A percentile compares a stretch with the other conserved stretches of the same genome.
phyloP scores from a whole-genome alignment of 1,140 invertebrate genomes.

The Zaprionus kolodkinae region DNA sequence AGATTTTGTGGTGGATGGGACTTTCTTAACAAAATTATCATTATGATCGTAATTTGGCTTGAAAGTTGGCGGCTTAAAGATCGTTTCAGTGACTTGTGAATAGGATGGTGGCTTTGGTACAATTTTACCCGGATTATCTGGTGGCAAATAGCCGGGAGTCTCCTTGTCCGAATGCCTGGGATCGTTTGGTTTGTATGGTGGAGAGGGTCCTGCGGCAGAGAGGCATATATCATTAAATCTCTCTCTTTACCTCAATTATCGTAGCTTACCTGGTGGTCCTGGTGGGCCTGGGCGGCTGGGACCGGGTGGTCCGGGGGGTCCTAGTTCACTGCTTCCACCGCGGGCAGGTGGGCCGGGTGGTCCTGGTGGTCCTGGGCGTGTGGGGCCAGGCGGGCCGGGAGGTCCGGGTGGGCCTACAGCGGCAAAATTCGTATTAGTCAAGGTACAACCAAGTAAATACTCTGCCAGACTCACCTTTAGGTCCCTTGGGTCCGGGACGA shows the following conservation, averaged over 20 bases:
- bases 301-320: slow-evolving; percentile 54
- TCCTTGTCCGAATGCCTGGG: slow-evolving; percentile 74
- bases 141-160: slow-evolving; percentile 79
- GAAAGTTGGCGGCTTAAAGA: slow-evolving; percentile 48
- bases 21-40: slow-evolving; percentile 71
- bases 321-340: slow-evolving; percentile 18
- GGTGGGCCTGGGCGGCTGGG: slow-evolving; percentile 37
- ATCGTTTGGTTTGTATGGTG: slow-evolving; percentile 53
- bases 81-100: slow-evolving; percentile 54
- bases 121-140: slow-evolving; percentile 73
- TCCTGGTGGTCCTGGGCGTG: slow-evolving; percentile 53
- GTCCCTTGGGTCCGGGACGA: slow-evolving; percentile 54
- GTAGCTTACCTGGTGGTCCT: slow-evolving; percentile 41
- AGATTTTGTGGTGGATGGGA: slow-evolving; percentile 36
- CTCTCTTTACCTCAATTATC: background rate
- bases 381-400: slow-evolving; percentile 66
- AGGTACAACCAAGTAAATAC: background rate
- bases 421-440: background rate
- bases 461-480: slow-evolving; percentile 19
- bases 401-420: slow-evolving; percentile 60
- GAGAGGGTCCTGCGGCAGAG: slow-evolving; percentile 26
- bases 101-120: slow-evolving; percentile 47
- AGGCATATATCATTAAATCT: background rate
- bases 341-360: slow-evolving; percentile 55
- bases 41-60: slow-evolving; percentile 73